phyloP scores from a whole-genome alignment of 2,113 vertebrate species.

The Cryptotis parvus region DNA sequence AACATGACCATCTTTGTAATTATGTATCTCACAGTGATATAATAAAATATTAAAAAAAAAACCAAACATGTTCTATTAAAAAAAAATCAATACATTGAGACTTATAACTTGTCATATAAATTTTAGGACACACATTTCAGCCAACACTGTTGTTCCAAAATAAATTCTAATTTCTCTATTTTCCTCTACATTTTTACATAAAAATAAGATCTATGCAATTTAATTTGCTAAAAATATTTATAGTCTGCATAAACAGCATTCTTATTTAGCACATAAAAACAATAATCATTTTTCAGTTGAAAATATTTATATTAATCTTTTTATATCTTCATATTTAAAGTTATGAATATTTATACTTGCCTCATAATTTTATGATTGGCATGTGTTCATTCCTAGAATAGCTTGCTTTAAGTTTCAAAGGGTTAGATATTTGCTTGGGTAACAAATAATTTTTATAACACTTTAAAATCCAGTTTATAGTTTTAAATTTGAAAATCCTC shows the following conservation, averaged over 20 bases:
- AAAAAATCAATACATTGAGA: too few relatives aligned
- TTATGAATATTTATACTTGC: conserved; percentile 68
- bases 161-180: background rate
- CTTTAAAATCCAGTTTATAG: background rate
- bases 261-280: background rate
- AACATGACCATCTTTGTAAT: too few relatives aligned
- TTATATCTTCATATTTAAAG: conserved; percentile 32
- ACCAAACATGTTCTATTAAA: too few relatives aligned
- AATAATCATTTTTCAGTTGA: background rate
- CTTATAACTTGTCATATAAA: background rate
- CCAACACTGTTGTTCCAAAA: background rate
- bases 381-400: conserved; percentile 51
- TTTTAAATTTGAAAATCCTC: background rate
- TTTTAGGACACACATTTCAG: background rate
- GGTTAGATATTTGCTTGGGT: background rate
- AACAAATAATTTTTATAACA: background rate
- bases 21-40: too few relatives aligned
- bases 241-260: background rate
- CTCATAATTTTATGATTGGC: conserved; percentile 51
- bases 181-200: background rate
- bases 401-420: conserved; percentile 35
- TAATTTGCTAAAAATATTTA: background rate
- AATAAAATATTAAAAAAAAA: too few relatives aligned
- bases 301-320: conserved; percentile 54
- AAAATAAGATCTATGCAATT: background rate